Percentiles rank a stretch among this genome's conserved stretches.
These are phyloP conservation scores for Onychostoma macrolepis DNA, from an alignment of 2,113 vertebrate genomes.

Conservation along the genomic window DNA sequence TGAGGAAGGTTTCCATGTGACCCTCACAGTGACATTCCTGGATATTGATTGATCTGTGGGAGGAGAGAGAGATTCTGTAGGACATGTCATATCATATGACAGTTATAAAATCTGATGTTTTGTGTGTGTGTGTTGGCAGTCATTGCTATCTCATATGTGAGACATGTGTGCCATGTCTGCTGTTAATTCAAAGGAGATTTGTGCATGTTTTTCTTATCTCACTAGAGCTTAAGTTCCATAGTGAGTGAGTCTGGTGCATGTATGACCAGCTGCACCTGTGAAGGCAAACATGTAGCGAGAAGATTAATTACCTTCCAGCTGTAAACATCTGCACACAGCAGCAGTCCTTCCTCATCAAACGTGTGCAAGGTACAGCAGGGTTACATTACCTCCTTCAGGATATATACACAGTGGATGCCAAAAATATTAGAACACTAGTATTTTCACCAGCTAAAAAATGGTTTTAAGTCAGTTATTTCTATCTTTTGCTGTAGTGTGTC, in stretches of 20 bases:
- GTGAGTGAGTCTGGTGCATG: background rate
- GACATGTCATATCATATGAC: conserved; percentile 1
- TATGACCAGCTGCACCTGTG: background rate
- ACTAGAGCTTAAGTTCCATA: background rate
- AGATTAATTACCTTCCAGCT: conserved; percentile 6
- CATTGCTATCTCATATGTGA: background rate
- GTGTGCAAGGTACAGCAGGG: background rate
- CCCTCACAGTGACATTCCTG: conserved; percentile 3
- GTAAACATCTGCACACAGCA: conserved; percentile 4
- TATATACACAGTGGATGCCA: too few relatives aligned
- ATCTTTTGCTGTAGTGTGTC: too few relatives aligned
- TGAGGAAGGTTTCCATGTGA: conserved; percentile 16
- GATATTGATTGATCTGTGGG: conserved; percentile 18
- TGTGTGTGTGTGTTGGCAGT: conserved; percentile 19
- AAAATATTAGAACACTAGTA: too few relatives aligned
- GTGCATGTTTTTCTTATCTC: background rate
- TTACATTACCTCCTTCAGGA: background rate
- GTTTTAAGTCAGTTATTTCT: too few relatives aligned
- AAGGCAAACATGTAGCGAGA: background rate
- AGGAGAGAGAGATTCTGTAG: background rate
- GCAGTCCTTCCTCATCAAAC: background rate
- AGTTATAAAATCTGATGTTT: background rate
- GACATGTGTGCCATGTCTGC: conserved; percentile 54
- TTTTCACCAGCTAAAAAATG: too few relatives aligned
- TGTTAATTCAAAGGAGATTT: background rate